A percentile compares a stretch with the other conserved stretches of the same genome.
phyloP scores from a whole-genome alignment of 2,888 invertebrate genomes.

The Pandemis corylana region DNA sequence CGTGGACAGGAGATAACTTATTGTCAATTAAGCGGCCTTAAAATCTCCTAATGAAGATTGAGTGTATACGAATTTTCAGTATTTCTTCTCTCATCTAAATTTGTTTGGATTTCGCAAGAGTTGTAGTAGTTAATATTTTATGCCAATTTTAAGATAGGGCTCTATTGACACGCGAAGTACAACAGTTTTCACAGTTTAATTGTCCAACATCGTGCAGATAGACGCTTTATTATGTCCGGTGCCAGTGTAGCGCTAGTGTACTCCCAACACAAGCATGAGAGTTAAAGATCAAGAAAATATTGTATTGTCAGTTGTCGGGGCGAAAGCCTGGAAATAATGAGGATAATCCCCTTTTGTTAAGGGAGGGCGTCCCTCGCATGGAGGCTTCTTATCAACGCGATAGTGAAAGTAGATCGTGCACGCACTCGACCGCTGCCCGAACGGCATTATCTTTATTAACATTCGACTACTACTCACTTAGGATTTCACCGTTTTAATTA shows the following conservation, averaged over 20 bases:
- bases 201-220: not conserved
- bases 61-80: no score
- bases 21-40: not conserved
- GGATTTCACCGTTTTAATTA: conserved; percentile 73
- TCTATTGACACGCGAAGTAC: not conserved
- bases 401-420: conserved; percentile 74
- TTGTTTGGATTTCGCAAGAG: no score
- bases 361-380: conserved; percentile 60
- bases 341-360: conserved; percentile 68
- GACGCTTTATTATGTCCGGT: not conserved
- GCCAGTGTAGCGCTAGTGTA: not conserved
- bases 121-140: not conserved
- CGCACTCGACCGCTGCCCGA: conserved; percentile 65
- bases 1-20: not conserved
- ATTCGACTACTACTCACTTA: conserved; percentile 60
- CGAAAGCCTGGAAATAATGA: conserved; percentile 73
- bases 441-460: conserved; percentile 75
- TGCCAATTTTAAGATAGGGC: not conserved
- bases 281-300: conserved; percentile 42
- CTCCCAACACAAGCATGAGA: conserved; percentile 30
- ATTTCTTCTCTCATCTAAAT: no score
- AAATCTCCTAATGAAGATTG: not conserved
- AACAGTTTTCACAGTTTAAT: not conserved
- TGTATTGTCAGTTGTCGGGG: conserved; percentile 42
- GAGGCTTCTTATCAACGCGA: conserved; percentile 70